A percentile compares a stretch with the other conserved stretches of the same genome.
Evolutionary conservation across 2,113 vertebrate genomes (phyloP).

Genomic region (Microtus oregoni): DNA sequence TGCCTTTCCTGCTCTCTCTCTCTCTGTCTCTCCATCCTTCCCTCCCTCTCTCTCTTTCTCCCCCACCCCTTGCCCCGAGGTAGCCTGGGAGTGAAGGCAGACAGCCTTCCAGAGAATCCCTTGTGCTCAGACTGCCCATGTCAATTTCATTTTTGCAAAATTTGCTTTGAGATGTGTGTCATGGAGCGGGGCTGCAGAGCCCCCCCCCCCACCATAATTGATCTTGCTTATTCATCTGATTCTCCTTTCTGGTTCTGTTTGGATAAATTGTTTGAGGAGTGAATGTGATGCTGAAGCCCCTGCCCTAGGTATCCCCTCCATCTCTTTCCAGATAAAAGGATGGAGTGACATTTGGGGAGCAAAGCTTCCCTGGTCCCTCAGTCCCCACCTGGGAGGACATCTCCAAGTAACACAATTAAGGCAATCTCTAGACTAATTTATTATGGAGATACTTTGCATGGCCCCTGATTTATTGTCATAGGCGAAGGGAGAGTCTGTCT

Average conservation of each 20-base stretch:
- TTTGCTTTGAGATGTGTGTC: conserved; percentile 96
- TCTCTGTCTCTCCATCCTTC: conserved; percentile 53
- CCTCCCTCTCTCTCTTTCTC: background rate
- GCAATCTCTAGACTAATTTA: conserved; percentile 92
- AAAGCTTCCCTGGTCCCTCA: conserved; percentile 83
- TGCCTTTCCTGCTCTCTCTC: conserved; percentile 35
- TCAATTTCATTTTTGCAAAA: conserved; percentile 95
- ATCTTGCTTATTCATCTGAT: conserved; percentile 98
- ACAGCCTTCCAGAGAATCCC: conserved; percentile 90
- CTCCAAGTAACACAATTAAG: conserved; percentile 88
- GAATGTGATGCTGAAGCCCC: conserved; percentile 91
- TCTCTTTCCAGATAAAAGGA: conserved; percentile 88
- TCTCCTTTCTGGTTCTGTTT: conserved; percentile 92
- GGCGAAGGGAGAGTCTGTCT: conserved; percentile 55
- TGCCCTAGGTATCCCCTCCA: conserved; percentile 86
- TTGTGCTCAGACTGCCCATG: conserved; percentile 91
- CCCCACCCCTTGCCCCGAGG: conserved; percentile 32
- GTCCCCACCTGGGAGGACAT: conserved; percentile 86
- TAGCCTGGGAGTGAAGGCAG: conserved; percentile 82
- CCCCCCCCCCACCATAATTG: conserved; percentile 91
- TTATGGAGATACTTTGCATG: conserved; percentile 88
- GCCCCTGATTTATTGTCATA: conserved; percentile 74
- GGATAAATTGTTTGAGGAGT: conserved; percentile 93
- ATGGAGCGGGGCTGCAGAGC: conserved; percentile 92
- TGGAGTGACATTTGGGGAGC: conserved; percentile 85